A percentile compares a stretch with the other conserved stretches of the same genome.
Evolutionary conservation across 2,888 invertebrate genomes (phyloP).

Genomic region (Heteropelma amictum): DNA sequence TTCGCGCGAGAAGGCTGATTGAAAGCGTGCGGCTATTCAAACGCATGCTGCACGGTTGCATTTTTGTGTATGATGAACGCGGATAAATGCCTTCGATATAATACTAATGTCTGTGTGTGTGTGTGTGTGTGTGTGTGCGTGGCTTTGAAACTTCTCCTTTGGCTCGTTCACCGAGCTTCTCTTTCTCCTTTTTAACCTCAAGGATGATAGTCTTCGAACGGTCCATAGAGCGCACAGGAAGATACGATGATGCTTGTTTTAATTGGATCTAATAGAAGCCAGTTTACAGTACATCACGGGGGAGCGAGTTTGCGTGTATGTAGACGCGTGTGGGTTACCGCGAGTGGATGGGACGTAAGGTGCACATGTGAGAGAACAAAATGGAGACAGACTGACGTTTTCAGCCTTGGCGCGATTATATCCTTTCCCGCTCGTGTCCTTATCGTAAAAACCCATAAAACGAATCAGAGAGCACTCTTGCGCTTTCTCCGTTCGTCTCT

Average conservation of each 20-base stretch:
- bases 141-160: too few relatives aligned
- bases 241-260: constrained; percentile 49
- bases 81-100: constrained; percentile 25
- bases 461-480: too few relatives aligned
- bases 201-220: constrained; percentile 25
- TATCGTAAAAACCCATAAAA: constrained; percentile 50
- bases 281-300: constrained; percentile 32
- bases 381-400: constrained; percentile 10
- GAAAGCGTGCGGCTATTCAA: too few relatives aligned
- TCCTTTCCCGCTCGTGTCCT: constrained; percentile 46
- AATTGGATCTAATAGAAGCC: constrained; percentile 54
- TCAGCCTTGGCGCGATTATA: constrained; percentile 52
- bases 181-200: not conserved
- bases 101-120: constrained; percentile 6
- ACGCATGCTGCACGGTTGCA: too few relatives aligned
- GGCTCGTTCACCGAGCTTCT: too few relatives aligned
- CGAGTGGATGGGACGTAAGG: not conserved
- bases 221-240: constrained; percentile 29
- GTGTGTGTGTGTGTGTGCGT: too few relatives aligned
- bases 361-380: not conserved
- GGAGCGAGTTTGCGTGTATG: not conserved
- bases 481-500: too few relatives aligned
- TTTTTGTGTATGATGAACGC: too few relatives aligned
- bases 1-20: too few relatives aligned
- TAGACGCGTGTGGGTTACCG: not conserved